phyloP scores from a whole-genome alignment of 2,888 invertebrate species.

The Rutpela maculata region DNA sequence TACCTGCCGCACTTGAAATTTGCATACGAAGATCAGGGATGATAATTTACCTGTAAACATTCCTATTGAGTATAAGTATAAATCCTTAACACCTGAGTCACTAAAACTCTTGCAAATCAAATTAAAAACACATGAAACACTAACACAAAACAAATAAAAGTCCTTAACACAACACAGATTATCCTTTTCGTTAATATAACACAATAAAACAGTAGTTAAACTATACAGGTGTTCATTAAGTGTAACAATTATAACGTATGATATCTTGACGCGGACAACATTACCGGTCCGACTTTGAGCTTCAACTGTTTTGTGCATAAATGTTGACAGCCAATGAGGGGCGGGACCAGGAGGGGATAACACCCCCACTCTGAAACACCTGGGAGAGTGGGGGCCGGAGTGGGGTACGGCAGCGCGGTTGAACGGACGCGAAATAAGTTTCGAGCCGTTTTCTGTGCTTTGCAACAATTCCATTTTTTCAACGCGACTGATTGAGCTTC shows the following conservation, averaged over 20 bases:
- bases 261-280: conserved; percentile 72
- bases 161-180: conserved; percentile 65
- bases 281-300: conserved; percentile 73
- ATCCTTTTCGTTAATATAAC: conserved; percentile 57
- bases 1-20: conserved; percentile 38
- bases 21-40: conserved; percentile 39
- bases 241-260: conserved; percentile 68
- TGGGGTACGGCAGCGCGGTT: conserved; percentile 69
- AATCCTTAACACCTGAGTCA: conserved; percentile 69
- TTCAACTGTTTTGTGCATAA: conserved; percentile 74
- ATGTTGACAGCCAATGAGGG: conserved; percentile 74
- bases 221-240: conserved; percentile 58
- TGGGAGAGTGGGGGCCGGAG: conserved; percentile 57
- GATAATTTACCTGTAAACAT: conserved; percentile 68
- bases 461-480: conserved; percentile 68
- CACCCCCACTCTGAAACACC: conserved; percentile 70
- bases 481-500: conserved; percentile 53
- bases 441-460: conserved; percentile 65
- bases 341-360: conserved; percentile 73
- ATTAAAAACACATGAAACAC: conserved; percentile 62
- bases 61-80: conserved; percentile 64
- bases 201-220: conserved; percentile 57
- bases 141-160: conserved; percentile 63
- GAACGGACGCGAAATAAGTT: conserved; percentile 73
- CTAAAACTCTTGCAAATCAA: conserved; percentile 56